Conservation (phyloP, 2,113 vertebrate species). For the Marmota monax region DNA sequence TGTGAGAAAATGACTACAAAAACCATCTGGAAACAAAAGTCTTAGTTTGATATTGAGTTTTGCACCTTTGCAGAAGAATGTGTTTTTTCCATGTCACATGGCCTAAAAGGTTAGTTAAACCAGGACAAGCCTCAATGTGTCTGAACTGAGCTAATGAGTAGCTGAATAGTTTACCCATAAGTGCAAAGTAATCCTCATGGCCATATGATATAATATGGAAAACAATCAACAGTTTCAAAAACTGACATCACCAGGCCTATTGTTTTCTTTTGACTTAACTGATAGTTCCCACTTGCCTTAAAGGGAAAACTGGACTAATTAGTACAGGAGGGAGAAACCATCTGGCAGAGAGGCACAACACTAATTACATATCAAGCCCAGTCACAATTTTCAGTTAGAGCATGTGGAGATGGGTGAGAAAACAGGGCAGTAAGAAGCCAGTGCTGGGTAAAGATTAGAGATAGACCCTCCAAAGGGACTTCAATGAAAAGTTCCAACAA, state of each 20-base stretch:
- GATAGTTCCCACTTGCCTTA: conserved; percentile 77
- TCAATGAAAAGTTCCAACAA: conserved; percentile 53
- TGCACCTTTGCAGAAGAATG: conserved; percentile 57
- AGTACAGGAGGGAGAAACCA: conserved; percentile 69
- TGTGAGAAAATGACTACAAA: conserved; percentile 50
- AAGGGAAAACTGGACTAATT: conserved; percentile 77
- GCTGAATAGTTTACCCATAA: conserved; percentile 79
- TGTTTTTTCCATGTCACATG: not conserved
- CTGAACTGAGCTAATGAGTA: conserved; percentile 70
- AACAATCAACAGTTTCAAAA: conserved; percentile 82
- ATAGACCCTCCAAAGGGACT: conserved; percentile 54
- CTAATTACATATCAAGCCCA: conserved; percentile 65
- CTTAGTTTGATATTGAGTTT: conserved; percentile 60
- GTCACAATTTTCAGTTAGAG: conserved; percentile 64
- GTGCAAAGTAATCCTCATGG: conserved; percentile 78
- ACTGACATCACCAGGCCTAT: conserved; percentile 76
- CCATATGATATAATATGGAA: conserved; percentile 75
- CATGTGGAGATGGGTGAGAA: conserved; percentile 57
- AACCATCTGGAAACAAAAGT: not conserved
- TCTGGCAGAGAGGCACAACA: conserved; percentile 73
- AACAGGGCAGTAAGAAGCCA: conserved; percentile 50
- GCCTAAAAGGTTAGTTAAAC: conserved; percentile 73
- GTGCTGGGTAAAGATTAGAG: not conserved
- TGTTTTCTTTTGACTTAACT: conserved; percentile 82
- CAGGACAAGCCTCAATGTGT: conserved; percentile 66